These are phyloP conservation scores for Parnassius orleans DNA, from an alignment of 2,888 invertebrate genomes.

Conservation along the genomic window DNA sequence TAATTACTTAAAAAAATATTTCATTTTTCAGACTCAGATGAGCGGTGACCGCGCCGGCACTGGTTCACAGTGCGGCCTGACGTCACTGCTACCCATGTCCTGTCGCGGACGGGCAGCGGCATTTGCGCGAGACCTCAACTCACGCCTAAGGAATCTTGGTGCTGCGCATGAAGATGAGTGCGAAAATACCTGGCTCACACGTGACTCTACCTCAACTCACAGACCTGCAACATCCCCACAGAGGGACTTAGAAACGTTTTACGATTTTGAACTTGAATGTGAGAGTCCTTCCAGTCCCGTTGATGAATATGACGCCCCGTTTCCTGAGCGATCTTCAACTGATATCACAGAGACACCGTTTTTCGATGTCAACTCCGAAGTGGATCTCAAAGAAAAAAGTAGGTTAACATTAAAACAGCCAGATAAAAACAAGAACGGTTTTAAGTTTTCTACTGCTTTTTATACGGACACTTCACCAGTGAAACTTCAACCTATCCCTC, in stretches of 20 bases:
- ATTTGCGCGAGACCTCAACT: slow-evolving; percentile 89
- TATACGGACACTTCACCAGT: slow-evolving; percentile 66
- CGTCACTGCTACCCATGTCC: slow-evolving; percentile 87
- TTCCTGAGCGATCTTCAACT: slow-evolving; percentile 74
- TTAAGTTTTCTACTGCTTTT: slow-evolving; percentile 66
- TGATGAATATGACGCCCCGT: slow-evolving; percentile 78
- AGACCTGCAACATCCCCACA: slow-evolving; percentile 48
- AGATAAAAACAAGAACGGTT: slow-evolving; percentile 76
- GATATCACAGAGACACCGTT: slow-evolving; percentile 80
- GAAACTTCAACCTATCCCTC: slow-evolving; percentile 63
- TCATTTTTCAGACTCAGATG: slow-evolving; percentile 73
- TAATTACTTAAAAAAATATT: too few species aligned
- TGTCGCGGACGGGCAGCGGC: slow-evolving; percentile 90
- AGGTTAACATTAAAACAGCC: slow-evolving; percentile 63
- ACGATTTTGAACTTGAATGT: slow-evolving; percentile 83
- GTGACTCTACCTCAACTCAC: slow-evolving; percentile 44
- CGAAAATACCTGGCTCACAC: slow-evolving; percentile 66
- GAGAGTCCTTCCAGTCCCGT: slow-evolving; percentile 87
- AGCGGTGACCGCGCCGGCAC: slow-evolving; percentile 78
- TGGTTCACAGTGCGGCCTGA: slow-evolving; percentile 83
- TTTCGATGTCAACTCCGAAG: slow-evolving; percentile 74
- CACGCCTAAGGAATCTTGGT: slow-evolving; percentile 86
- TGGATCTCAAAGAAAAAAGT: slow-evolving; percentile 58
- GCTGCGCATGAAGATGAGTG: slow-evolving; percentile 68
- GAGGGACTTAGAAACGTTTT: slow-evolving; percentile 80